Conservation (phyloP, 2,888 invertebrate genomes). For the Tetranychus truncatus region DNA sequence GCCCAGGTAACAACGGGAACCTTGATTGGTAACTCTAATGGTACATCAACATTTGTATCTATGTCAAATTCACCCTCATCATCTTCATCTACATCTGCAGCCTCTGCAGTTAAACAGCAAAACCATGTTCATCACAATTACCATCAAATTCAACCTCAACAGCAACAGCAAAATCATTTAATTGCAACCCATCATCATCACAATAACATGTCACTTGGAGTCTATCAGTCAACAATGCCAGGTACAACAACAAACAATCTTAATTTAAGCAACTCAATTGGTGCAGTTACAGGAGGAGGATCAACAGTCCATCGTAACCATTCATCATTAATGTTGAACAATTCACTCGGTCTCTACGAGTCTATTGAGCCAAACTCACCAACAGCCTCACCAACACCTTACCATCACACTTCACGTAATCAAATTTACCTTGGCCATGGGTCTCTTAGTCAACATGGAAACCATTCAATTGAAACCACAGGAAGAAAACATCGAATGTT, state of each 20-base stretch:
- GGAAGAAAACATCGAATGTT: background rate
- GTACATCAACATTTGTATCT: background rate
- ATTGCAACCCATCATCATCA: background rate
- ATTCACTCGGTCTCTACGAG: background rate
- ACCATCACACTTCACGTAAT: background rate
- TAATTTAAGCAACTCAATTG: background rate
- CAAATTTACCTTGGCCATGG: conserved; percentile 1
- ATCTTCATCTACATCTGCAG: background rate
- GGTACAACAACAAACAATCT: background rate
- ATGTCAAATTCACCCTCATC: background rate
- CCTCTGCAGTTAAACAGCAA: background rate
- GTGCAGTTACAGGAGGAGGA: background rate
- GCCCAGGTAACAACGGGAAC: background rate
- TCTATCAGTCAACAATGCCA: background rate
- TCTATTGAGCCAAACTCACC: background rate
- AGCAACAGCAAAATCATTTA: background rate
- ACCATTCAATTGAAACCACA: background rate
- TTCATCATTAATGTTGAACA: background rate
- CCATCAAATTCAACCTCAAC: background rate
- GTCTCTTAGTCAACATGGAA: background rate
- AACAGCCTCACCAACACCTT: background rate
- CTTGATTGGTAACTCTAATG: background rate
- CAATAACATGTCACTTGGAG: background rate
- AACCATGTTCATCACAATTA: background rate
- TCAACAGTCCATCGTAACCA: background rate